phyloP scores from a whole-genome alignment of 2,888 invertebrate genomes.

The Argynnis bischoffii region DNA sequence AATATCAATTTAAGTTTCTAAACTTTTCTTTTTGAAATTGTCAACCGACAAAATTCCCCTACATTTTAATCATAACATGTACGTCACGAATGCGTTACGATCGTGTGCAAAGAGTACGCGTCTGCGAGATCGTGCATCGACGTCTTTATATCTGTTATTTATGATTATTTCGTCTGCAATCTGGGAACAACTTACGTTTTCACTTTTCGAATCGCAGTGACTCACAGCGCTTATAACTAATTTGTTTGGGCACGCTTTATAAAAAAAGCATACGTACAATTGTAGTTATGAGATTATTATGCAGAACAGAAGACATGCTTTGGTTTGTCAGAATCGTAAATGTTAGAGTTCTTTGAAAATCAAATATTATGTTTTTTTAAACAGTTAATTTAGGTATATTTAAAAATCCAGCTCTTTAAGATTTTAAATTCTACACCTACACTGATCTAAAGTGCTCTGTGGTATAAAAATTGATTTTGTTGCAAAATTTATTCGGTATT shows the following conservation, averaged over 20 bases:
- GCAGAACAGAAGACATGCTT: no score
- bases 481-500: not conserved
- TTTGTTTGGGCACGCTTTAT: constrained; percentile 3
- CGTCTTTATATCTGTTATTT: constrained; percentile 21
- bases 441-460: not conserved
- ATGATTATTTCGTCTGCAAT: constrained; percentile 22
- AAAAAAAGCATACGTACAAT: not conserved
- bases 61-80: not conserved
- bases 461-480: not conserved
- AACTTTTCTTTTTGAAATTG: no score
- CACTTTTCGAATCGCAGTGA: constrained; percentile 16
- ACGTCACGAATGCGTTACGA: constrained; percentile 4
- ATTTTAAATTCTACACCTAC: not conserved
- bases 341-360: no score
- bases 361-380: no score
- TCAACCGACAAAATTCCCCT: no score
- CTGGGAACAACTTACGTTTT: constrained; percentile 11
- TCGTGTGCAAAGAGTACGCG: not conserved
- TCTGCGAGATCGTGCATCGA: constrained; percentile 9
- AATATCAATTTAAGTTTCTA: no score
- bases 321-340: no score
- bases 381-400: no score
- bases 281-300: no score
- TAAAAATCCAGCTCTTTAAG: not conserved
- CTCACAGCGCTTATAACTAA: constrained; percentile 10